Percentiles rank a stretch among this genome's conserved stretches.
These are phyloP conservation scores for Phlogophora meticulosa DNA, from an alignment of 2,888 invertebrate genomes.

Conservation along the genomic window DNA sequence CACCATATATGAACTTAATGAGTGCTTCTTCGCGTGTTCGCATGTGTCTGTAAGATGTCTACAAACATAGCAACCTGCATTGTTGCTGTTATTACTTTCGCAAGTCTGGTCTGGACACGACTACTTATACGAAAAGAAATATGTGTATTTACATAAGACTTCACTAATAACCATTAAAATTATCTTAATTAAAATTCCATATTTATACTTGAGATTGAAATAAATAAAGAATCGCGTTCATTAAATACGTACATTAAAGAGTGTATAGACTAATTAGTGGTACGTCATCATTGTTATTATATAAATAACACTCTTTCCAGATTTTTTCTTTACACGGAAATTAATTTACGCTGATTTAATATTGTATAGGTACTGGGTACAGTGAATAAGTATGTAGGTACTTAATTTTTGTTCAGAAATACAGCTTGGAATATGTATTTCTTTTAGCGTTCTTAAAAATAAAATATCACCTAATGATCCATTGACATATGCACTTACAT, in stretches of 20 bases:
- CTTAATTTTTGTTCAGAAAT: background rate
- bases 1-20: too few relatives aligned
- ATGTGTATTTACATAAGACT: background rate
- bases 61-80: too few relatives aligned
- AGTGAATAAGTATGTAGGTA: background rate
- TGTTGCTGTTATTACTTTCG: too few relatives aligned
- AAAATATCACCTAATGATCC: too few relatives aligned
- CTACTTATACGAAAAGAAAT: background rate
- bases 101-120: background rate
- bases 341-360: background rate
- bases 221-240: slow-evolving; percentile 34
- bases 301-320: slow-evolving; percentile 16
- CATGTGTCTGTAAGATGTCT: too few relatives aligned
- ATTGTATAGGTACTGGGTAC: background rate
- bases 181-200: slow-evolving; percentile 37
- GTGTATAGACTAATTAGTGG: slow-evolving; percentile 8
- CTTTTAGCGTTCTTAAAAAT: too few relatives aligned
- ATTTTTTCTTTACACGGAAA: background rate
- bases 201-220: slow-evolving; percentile 4
- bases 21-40: too few relatives aligned
- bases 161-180: slow-evolving; percentile 27
- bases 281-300: slow-evolving; percentile 32
- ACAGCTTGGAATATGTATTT: background rate
- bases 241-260: slow-evolving; percentile 21
- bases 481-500: too few relatives aligned